phyloP scores from a whole-genome alignment of 2,888 invertebrate species.

The Heliconius ismenius region DNA sequence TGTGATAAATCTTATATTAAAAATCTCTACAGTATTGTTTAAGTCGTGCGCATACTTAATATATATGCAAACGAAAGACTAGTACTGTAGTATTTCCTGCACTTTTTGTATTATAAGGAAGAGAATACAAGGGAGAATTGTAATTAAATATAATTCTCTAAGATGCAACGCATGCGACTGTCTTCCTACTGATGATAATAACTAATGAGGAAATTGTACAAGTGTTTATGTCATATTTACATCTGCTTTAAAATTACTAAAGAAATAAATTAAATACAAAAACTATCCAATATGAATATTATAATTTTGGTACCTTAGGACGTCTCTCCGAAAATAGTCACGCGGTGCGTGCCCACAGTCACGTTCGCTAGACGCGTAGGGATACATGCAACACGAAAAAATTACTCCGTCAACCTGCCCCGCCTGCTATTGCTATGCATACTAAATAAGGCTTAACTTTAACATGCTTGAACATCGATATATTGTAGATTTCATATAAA shows the following conservation, averaged over 20 bases:
- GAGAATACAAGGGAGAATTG: constrained; percentile 30
- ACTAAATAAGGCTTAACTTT: constrained; percentile 51
- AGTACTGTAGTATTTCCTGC: background rate
- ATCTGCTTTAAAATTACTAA: background rate
- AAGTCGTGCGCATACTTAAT: background rate
- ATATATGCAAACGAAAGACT: background rate
- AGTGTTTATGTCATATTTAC: constrained; percentile 13
- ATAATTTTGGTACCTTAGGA: background rate
- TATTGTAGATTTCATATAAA: constrained; percentile 48
- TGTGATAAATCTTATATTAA: background rate
- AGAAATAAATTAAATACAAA: background rate
- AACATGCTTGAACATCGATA: constrained; percentile 43
- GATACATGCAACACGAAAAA: constrained; percentile 44
- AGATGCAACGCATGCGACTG: constrained; percentile 16
- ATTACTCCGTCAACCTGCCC: constrained; percentile 53
- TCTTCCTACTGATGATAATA: constrained; percentile 25
- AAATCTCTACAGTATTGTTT: background rate
- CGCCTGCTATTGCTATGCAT: constrained; percentile 53
- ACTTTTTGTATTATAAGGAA: constrained; percentile 35
- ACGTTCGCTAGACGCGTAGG: constrained; percentile 58
- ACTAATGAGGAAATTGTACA: constrained; percentile 32
- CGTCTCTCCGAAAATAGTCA: background rate
- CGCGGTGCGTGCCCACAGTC: constrained; percentile 58
- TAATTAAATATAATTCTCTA: constrained; percentile 33
- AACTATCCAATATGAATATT: background rate